These are phyloP conservation scores for Chirona hameri DNA, from an alignment of 2,888 invertebrate genomes.

Conservation along the genomic window DNA sequence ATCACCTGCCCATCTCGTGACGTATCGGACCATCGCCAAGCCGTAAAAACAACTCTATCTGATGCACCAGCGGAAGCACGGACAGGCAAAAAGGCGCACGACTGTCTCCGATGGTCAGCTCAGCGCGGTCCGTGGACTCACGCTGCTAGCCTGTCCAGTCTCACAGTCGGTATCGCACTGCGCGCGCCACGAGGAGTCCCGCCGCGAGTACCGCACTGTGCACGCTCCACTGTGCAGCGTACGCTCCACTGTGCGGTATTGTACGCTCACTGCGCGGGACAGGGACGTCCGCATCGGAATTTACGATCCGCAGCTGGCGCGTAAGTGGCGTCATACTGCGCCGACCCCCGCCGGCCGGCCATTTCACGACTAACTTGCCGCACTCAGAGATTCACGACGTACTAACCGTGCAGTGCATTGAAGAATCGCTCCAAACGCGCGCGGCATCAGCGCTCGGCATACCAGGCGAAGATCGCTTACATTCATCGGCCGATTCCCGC, in stretches of 20 bases:
- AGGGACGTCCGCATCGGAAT: not conserved
- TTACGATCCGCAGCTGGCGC: not conserved
- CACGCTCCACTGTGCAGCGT: not conserved
- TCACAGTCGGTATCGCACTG: too few species aligned
- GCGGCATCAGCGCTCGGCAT: not conserved
- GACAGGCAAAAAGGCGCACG: not conserved
- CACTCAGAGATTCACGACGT: not conserved
- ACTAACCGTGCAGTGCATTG: not conserved
- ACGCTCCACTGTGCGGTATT: not conserved
- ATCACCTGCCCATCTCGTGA: not conserved
- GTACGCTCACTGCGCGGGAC: not conserved
- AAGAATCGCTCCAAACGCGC: not conserved
- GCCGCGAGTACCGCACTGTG: too few species aligned
- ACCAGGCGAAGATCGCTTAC: not conserved
- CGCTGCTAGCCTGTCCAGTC: too few species aligned
- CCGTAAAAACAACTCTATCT: slow-evolving; percentile 10
- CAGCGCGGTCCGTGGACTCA: too few species aligned
- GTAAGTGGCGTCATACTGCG: not conserved
- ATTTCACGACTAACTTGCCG: not conserved
- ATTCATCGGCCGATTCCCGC: not conserved
- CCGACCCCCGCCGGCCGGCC: not conserved
- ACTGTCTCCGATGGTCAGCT: not conserved
- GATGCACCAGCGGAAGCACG: not conserved
- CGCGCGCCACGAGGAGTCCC: too few species aligned
- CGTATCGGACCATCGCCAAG: not conserved